These are phyloP conservation scores for Esox niger DNA, from an alignment of 2,113 vertebrate species.

Conservation along the genomic window DNA sequence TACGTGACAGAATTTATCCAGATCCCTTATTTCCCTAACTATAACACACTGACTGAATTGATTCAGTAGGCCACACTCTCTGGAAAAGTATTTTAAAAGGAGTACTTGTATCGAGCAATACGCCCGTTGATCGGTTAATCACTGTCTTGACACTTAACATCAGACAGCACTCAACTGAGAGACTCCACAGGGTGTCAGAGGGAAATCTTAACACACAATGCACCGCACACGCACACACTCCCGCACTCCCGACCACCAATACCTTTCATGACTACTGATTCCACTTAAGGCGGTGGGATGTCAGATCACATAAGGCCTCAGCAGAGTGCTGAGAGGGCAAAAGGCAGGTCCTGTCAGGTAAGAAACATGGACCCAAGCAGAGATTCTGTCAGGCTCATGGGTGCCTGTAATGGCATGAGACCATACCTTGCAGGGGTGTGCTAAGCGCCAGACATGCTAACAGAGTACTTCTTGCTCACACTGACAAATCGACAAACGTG, in stretches of 20 bases:
- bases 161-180: not conserved
- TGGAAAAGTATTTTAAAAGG: not conserved
- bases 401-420: not conserved
- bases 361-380: conserved; percentile 19
- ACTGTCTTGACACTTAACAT: not conserved
- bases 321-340: conserved; percentile 27
- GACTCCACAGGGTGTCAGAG: not conserved
- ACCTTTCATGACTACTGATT: conserved; percentile 17
- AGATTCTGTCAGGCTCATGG: conserved; percentile 10
- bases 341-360: conserved; percentile 24
- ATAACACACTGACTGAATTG: conserved; percentile 7
- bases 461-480: conserved; percentile 8
- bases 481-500: conserved; percentile 15
- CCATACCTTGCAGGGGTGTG: not conserved
- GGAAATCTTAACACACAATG: not conserved
- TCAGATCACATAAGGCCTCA: conserved; percentile 38
- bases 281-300: conserved; percentile 18
- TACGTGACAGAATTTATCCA: not conserved
- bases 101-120: not conserved
- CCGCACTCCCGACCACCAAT: conserved; percentile 3
- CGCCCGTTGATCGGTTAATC: not conserved
- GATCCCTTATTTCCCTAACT: not conserved
- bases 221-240: conserved; percentile 8
- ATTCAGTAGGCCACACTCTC: not conserved
- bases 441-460: conserved; percentile 8